Conservation (phyloP, 2,113 vertebrate genomes). For the Pan paniscus region DNA sequence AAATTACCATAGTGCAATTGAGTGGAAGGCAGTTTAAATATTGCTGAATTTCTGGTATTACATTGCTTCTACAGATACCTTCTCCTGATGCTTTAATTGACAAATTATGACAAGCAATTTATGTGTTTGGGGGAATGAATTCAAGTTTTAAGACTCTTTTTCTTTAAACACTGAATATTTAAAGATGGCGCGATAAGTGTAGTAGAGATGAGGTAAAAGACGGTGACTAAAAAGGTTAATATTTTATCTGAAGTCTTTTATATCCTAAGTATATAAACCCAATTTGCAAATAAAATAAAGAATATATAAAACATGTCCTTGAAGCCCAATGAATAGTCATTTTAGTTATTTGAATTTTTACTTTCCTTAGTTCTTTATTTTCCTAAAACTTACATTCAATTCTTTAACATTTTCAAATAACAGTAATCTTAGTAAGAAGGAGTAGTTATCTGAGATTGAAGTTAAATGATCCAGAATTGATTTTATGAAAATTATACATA, state of each 20-base stretch:
- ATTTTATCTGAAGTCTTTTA: neutral
- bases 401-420: constrained; percentile 30
- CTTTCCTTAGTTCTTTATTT: neutral
- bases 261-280: neutral
- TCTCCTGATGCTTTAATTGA: neutral
- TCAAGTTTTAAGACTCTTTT: constrained; percentile 23
- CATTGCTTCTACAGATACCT: neutral
- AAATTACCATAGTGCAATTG: neutral
- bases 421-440: neutral
- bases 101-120: neutral
- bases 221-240: neutral
- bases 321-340: neutral
- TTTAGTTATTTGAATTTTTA: neutral
- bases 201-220: neutral
- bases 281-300: neutral
- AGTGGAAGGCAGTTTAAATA: neutral
- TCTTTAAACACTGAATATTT: constrained; percentile 13
- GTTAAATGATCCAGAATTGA: neutral
- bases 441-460: neutral
- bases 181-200: neutral
- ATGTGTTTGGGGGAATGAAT: neutral
- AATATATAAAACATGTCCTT: neutral
- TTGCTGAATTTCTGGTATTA: neutral
- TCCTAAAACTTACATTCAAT: neutral
- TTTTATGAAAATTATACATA: neutral